Conservation (phyloP, 2,888 invertebrate species). For the Andrena bicolor region DNA sequence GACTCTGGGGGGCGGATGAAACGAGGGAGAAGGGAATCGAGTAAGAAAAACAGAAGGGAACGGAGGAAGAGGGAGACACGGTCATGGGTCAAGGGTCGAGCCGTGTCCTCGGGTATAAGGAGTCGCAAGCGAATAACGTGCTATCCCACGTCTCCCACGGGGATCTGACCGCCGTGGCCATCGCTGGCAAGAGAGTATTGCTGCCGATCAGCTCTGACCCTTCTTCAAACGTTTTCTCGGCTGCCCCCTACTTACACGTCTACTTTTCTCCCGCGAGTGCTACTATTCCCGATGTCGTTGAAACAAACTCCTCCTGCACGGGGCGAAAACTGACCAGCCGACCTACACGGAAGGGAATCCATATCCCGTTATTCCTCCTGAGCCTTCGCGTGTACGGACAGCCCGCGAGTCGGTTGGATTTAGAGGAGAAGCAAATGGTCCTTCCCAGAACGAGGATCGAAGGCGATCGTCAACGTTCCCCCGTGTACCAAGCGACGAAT, state of each 20-base stretch:
- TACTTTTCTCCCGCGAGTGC: constrained; percentile 73
- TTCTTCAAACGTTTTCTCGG: constrained; percentile 68
- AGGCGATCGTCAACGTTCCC: constrained; percentile 2
- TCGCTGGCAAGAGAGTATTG: constrained; percentile 67
- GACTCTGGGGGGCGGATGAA: neutral
- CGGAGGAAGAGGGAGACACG: neutral
- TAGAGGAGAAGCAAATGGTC: neutral
- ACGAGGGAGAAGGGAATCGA: constrained; percentile 33
- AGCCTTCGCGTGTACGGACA: neutral
- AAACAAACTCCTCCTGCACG: constrained; percentile 69
- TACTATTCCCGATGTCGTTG: constrained; percentile 66
- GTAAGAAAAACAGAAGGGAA: constrained; percentile 12
- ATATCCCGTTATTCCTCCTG: constrained; percentile 42
- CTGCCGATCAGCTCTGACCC: constrained; percentile 69
- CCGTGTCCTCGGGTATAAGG: constrained; percentile 70
- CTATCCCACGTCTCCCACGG: constrained; percentile 76
- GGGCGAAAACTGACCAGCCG: constrained; percentile 51
- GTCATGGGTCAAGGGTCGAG: constrained; percentile 59
- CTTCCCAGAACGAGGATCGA: neutral
- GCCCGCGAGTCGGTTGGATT: neutral
- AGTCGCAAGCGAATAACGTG: constrained; percentile 78
- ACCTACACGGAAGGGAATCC: constrained; percentile 18
- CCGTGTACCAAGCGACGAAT: neutral
- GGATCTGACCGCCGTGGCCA: constrained; percentile 68
- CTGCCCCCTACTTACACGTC: constrained; percentile 57